Conservation (phyloP, 2,888 invertebrate genomes). For the Minunthozetes semirufus region DNA sequence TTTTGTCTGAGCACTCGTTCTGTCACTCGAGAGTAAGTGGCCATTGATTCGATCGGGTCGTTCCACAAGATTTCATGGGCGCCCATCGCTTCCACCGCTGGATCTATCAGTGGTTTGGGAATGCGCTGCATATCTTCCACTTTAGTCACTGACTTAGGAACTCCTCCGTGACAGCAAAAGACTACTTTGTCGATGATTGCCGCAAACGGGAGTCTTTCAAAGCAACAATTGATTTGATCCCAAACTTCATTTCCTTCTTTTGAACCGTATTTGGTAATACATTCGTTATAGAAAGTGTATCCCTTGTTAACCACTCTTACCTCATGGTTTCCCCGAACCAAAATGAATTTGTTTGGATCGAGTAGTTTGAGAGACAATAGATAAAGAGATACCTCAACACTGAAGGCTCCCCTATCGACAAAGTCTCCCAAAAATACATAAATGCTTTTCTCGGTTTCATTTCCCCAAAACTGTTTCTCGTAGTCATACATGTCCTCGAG, state of each 20-base stretch:
- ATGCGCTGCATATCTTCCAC: neutral
- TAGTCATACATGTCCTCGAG: neutral
- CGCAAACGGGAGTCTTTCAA: constrained; percentile 21
- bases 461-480: neutral
- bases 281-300: constrained; percentile 29
- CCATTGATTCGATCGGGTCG: constrained; percentile 9
- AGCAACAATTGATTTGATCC: constrained; percentile 17
- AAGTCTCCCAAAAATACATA: constrained; percentile 28
- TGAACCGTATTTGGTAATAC: neutral
- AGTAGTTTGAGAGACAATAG: constrained; percentile 5
- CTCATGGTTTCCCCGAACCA: constrained; percentile 35
- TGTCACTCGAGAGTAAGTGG: neutral
- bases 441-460: neutral
- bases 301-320: neutral
- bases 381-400: constrained; percentile 16
- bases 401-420: constrained; percentile 17
- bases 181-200: constrained; percentile 26
- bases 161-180: constrained; percentile 34
- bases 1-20: neutral
- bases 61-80: constrained; percentile 8
- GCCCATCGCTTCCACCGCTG: neutral
- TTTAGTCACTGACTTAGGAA: neutral
- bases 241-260: neutral
- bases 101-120: neutral
- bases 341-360: neutral